phyloP scores from a whole-genome alignment of 2,888 invertebrate genomes.

The Drosophila tripunctata region DNA sequence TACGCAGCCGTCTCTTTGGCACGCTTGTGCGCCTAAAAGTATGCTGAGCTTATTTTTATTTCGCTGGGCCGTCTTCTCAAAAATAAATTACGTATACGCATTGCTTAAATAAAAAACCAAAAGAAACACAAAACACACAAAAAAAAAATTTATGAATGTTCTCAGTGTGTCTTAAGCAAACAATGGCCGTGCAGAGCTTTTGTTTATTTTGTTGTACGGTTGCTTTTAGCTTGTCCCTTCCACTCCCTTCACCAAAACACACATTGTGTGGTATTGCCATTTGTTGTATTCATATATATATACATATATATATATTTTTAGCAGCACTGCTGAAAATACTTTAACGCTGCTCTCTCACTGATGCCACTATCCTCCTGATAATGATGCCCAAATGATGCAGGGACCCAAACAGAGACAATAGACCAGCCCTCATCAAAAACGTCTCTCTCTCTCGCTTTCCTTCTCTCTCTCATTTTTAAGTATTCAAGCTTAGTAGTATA shows the following conservation, averaged over 20 bases:
- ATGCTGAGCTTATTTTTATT: conserved; percentile 35
- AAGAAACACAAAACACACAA: conserved; percentile 5
- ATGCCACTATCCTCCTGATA: conserved; percentile 13
- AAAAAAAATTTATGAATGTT: conserved; percentile 62
- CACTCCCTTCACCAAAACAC: neutral
- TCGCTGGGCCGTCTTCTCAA: conserved; percentile 30
- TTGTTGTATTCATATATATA: conserved; percentile 3
- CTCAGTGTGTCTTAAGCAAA: conserved; percentile 61
- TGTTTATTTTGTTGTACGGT: conserved; percentile 59
- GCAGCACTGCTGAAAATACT: conserved; percentile 29
- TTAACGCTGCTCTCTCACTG: conserved; percentile 13
- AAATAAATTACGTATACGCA: conserved; percentile 59
- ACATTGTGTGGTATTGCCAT: conserved; percentile 34
- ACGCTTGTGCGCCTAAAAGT: conserved; percentile 44
- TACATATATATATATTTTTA: conserved; percentile 28
- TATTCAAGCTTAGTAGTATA: no score
- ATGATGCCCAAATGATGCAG: conserved; percentile 7
- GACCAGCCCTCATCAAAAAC: conserved; percentile 9
- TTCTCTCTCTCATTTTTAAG: no score
- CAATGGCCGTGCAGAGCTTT: conserved; percentile 69
- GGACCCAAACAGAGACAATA: neutral
- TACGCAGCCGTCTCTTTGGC: conserved; percentile 26
- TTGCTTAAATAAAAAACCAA: conserved; percentile 23
- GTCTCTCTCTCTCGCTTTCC: no score
- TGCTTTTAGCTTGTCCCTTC: conserved; percentile 29